phyloP scores from a whole-genome alignment of 2,888 invertebrate genomes.

The Apodemia hepburni region DNA sequence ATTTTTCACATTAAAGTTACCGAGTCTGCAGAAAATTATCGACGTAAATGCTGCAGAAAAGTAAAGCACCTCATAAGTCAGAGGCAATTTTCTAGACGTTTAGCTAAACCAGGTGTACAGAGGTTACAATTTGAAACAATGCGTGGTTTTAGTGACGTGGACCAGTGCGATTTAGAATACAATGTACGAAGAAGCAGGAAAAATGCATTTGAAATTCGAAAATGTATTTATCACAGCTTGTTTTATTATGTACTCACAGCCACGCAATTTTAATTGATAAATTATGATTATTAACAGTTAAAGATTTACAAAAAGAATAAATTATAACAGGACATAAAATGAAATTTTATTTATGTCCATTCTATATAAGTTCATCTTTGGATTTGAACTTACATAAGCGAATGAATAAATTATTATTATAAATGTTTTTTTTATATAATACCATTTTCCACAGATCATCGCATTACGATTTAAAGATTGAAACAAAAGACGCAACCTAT shows the following conservation, averaged over 20 bases:
- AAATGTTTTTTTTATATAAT: too few species aligned
- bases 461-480: too few species aligned
- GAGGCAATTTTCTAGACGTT: background rate
- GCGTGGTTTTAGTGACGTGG: background rate
- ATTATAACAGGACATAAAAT: too few species aligned
- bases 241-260: constrained; percentile 9
- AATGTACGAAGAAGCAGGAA: background rate
- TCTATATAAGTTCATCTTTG: too few species aligned
- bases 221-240: constrained; percentile 16
- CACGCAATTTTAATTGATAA: background rate
- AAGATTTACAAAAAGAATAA: background rate
- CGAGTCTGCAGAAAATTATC: too few species aligned
- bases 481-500: too few species aligned
- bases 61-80: background rate
- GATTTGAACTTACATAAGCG: too few species aligned
- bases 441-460: too few species aligned
- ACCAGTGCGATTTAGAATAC: background rate
- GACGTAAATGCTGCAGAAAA: background rate
- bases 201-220: background rate
- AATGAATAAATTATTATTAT: too few species aligned
- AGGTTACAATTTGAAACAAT: background rate
- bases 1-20: too few species aligned
- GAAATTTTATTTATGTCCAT: too few species aligned
- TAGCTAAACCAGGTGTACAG: background rate
- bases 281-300: background rate